phyloP scores from a whole-genome alignment of 2,113 vertebrate species.

The Hypanus sabinus region DNA sequence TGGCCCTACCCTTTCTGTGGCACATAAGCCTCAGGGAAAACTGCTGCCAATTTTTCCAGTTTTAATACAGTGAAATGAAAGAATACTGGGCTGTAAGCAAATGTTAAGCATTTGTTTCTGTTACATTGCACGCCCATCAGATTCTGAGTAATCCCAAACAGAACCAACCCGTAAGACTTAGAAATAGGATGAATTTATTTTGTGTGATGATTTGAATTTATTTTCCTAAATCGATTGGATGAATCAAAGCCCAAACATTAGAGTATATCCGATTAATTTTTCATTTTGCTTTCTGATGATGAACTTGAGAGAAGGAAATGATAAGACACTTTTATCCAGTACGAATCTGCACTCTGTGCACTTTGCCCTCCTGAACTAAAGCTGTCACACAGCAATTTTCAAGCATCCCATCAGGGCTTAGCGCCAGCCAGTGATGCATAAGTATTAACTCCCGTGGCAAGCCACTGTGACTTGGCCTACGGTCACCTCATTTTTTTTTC shows the following conservation, averaged over 20 bases:
- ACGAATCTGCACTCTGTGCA: conserved; percentile 38
- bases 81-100: background rate
- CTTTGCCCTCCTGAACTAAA: conserved; percentile 63
- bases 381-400: conserved; percentile 53
- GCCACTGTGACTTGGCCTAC: conserved; percentile 46
- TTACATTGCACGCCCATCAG: background rate
- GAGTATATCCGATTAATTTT: conserved; percentile 34
- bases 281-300: conserved; percentile 25
- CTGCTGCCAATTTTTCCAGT: background rate
- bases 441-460: conserved; percentile 51
- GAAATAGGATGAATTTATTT: background rate
- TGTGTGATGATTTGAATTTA: background rate
- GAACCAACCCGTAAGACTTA: background rate
- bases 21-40: too few relatives aligned
- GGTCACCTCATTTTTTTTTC: conserved; percentile 50
- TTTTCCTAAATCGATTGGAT: conserved; percentile 8
- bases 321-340: conserved; percentile 28
- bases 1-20: background rate
- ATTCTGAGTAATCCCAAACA: background rate
- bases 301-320: conserved; percentile 12
- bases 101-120: background rate
- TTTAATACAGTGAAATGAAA: background rate
- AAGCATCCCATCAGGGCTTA: conserved; percentile 45
- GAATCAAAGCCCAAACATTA: background rate
- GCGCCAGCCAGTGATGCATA: conserved; percentile 43